A percentile compares a stretch with the other conserved stretches of the same genome.
phyloP scores from a whole-genome alignment of 2,888 invertebrate species.

The Drosophila bunnanda region DNA sequence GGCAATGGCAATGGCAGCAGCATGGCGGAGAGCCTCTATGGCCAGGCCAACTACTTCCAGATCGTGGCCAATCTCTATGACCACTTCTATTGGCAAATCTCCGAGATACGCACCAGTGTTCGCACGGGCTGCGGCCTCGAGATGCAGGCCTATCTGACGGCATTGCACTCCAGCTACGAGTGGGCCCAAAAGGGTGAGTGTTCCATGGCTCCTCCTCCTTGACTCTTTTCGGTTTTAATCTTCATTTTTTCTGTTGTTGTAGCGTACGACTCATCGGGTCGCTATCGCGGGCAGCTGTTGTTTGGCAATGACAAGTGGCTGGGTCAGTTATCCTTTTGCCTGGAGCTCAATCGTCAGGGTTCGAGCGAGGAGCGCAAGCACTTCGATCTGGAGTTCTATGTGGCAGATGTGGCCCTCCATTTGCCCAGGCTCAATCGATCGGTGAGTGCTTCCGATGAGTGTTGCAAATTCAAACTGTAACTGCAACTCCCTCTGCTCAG shows the following conservation, averaged over 20 bases:
- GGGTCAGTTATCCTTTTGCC: constrained; percentile 89
- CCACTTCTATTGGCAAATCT: constrained; percentile 84
- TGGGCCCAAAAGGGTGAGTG: constrained; percentile 93
- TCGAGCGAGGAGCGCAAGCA: constrained; percentile 74
- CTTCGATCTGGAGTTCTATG: constrained; percentile 83
- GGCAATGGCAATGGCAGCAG: constrained; percentile 41
- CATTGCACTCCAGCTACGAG: constrained; percentile 86
- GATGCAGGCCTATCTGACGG: constrained; percentile 87
- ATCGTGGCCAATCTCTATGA: constrained; percentile 83
- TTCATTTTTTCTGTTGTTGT: constrained; percentile 83
- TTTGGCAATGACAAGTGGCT: constrained; percentile 94
- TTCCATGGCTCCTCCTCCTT: background rate
- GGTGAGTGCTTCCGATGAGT: constrained; percentile 54
- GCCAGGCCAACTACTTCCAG: constrained; percentile 81
- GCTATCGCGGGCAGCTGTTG: constrained; percentile 90
- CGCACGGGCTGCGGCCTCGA: constrained; percentile 86
- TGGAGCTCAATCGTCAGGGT: constrained; percentile 85
- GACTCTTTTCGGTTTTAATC: background rate
- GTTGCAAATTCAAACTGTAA: background rate
- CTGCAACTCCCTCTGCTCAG: constrained; percentile 58
- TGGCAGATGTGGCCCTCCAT: constrained; percentile 76
- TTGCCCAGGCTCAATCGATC: constrained; percentile 72
- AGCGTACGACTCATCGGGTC: constrained; percentile 93
- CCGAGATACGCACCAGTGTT: constrained; percentile 84
- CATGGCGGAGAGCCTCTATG: constrained; percentile 66